These are phyloP conservation scores for Adelognathus sp. DNA, from an alignment of 2,888 invertebrate species.

Conservation along the genomic window DNA sequence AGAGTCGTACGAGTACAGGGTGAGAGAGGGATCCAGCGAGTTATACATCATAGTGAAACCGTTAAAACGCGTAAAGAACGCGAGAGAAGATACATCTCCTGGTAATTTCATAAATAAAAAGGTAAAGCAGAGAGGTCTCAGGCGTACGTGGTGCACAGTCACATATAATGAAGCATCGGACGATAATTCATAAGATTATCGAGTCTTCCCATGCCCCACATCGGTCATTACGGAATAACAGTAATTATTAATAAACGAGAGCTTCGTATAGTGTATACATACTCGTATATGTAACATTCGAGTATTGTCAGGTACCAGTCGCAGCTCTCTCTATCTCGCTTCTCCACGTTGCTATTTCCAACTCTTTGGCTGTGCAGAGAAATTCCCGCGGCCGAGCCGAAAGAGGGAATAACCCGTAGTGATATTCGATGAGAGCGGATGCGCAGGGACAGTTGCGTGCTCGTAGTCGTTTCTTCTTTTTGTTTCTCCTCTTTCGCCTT, in stretches of 20 bases:
- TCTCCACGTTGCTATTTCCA: slow-evolving; percentile 47
- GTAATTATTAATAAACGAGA: slow-evolving; percentile 80
- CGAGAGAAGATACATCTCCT: slow-evolving; percentile 72
- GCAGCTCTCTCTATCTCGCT: slow-evolving; percentile 44
- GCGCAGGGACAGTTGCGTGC: slow-evolving; percentile 80
- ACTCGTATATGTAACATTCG: background rate
- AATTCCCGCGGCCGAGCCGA: slow-evolving; percentile 53
- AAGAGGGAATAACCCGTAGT: slow-evolving; percentile 57
- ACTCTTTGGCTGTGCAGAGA: slow-evolving; percentile 28
- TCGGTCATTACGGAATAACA: slow-evolving; percentile 80
- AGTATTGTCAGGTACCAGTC: slow-evolving; percentile 54
- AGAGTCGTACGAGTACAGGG: slow-evolving; percentile 3
- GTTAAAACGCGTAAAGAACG: slow-evolving; percentile 69
- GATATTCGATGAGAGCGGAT: slow-evolving; percentile 80
- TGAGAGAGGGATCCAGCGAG: background rate
- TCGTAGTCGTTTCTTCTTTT: slow-evolving; percentile 46
- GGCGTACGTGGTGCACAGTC: slow-evolving; percentile 46
- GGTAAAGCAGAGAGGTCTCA: slow-evolving; percentile 64
- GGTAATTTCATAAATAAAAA: slow-evolving; percentile 75
- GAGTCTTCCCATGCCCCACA: slow-evolving; percentile 80
- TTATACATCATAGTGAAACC: slow-evolving; percentile 55
- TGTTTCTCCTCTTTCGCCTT: slow-evolving; percentile 40
- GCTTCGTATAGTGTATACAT: slow-evolving; percentile 42
- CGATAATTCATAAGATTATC: slow-evolving; percentile 80
- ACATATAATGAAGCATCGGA: slow-evolving; percentile 74